Base-by-base conservation (phyloP, 2,888 invertebrate genomes). In the Yponomeuta plumbellus region DNA sequence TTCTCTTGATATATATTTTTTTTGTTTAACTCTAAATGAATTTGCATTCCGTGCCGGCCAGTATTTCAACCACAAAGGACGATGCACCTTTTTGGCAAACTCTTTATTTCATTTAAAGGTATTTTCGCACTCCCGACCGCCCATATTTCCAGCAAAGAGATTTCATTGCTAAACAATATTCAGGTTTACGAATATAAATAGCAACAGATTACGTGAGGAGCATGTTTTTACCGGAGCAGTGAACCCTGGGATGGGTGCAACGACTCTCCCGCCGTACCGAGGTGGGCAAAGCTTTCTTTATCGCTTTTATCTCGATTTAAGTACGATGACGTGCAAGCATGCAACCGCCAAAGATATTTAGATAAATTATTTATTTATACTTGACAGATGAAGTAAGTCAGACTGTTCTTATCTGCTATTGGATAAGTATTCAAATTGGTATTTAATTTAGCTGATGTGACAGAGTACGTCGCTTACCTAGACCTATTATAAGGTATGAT, bases 201-300 rank as follows among this genome's bases (percentile, higher is more conserved):
- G 44, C 40, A 63, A 21, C 63, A 44, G 44, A 80, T 82, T 74
- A 78, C 85, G 80, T 80, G 85, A 73, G 71, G 72, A 70, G 80
- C 78, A 82, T 81, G 78, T 76, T 74, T 75, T 70, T 71, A 69
- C 74, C 66, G 72, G 87, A 79, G 81, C 85, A 83, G 70, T 87
- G 87, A 88, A 87, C 88, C 82, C 75, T 67, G 71, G 20, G 22
- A 44, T 71, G 79, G 78, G 88, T 83, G 79, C 88, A 82, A 78
- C 87, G 88, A 87, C 86, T 82, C 76, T 72, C 44, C 44, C 17
- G 44, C 44, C 3, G 17, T 52, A 52, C 44, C 17, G 10, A 2
- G 0, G 17, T 52, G 44, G 44, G 44, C 17, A 17, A 52, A 52
- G 44, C 44, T 52, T 52, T 52, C 44, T 52, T 52, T 52, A 52